Evolutionary conservation across 2,888 invertebrate genomes (phyloP).

Genomic region (Nezara viridula): DNA sequence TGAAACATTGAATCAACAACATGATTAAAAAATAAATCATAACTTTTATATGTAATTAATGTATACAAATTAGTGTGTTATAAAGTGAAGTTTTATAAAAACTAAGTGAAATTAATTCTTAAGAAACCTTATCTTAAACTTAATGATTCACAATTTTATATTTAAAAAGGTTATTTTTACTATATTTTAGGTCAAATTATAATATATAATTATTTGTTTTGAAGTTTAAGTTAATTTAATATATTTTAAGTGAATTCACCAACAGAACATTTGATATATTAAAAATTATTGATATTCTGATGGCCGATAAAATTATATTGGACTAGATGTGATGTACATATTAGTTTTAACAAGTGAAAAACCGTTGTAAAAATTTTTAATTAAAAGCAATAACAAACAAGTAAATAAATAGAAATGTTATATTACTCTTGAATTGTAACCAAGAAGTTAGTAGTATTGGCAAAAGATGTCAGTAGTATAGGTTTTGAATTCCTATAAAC

Average conservation of each 20-base stretch:
- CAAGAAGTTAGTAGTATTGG: not conserved
- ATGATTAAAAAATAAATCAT: not conserved
- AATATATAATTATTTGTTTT: not conserved
- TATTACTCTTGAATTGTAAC: not conserved
- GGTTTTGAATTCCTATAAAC: not conserved
- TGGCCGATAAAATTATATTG: not conserved
- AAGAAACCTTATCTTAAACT: not conserved
- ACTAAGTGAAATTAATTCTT: not conserved
- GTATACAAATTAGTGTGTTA: too few relatives aligned
- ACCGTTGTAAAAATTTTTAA: not conserved
- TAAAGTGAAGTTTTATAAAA: not conserved
- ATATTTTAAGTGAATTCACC: not conserved
- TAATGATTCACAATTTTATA: not conserved
- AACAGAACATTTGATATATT: not conserved
- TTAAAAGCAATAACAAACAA: not conserved
- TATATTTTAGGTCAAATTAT: not conserved
- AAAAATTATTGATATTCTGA: not conserved
- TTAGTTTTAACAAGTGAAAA: not conserved
- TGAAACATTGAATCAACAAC: not conserved
- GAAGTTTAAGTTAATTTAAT: not conserved
- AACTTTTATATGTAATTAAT: not conserved
- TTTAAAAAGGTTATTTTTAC: not conserved
- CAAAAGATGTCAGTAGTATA: not conserved
- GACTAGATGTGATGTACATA: conserved; percentile 1
- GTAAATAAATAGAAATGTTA: not conserved